Evolutionary conservation across 1,140 invertebrate species (phyloP).

Genomic region (Psix sp.): DNA sequence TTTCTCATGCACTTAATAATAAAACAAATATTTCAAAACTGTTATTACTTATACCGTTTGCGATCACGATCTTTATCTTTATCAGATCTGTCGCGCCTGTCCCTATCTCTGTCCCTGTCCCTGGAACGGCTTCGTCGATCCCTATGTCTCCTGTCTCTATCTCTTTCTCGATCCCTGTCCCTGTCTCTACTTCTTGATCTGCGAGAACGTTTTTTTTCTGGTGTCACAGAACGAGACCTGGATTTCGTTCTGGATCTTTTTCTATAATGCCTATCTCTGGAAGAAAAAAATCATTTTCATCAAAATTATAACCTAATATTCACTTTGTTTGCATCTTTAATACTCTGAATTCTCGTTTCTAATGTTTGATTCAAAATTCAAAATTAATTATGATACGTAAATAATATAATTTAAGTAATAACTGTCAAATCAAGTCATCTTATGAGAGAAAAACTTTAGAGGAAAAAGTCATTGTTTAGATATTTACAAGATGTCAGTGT

Average conservation of each 20-base stretch:
- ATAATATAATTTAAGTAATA: too few relatives aligned
- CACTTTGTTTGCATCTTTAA: too few relatives aligned
- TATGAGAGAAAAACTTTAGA: too few relatives aligned
- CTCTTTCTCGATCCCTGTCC: conserved; percentile 77
- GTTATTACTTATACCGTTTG: conserved; percentile 61
- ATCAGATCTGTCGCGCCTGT: conserved; percentile 46
- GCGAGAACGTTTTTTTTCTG: conserved; percentile 79
- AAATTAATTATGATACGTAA: too few relatives aligned
- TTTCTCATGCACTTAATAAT: too few relatives aligned
- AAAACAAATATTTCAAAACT: too few relatives aligned
- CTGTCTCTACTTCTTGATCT: conserved; percentile 82
- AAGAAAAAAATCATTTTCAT: conserved; percentile 2
- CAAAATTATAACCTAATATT: neutral
- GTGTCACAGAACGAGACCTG: conserved; percentile 76
- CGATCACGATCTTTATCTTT: conserved; percentile 60
- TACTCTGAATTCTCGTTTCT: too few relatives aligned
- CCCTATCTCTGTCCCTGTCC: conserved; percentile 66
- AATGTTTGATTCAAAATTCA: too few relatives aligned
- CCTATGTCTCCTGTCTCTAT: conserved; percentile 76
- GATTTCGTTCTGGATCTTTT: conserved; percentile 72
- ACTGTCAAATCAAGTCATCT: too few relatives aligned
- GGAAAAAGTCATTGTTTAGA: too few relatives aligned
- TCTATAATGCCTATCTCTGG: conserved; percentile 72
- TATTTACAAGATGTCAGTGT: too few relatives aligned
- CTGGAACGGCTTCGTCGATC: conserved; percentile 68